These are phyloP conservation scores for Magallana nippona DNA, from an alignment of 2,888 invertebrate species.

Conservation along the genomic window DNA sequence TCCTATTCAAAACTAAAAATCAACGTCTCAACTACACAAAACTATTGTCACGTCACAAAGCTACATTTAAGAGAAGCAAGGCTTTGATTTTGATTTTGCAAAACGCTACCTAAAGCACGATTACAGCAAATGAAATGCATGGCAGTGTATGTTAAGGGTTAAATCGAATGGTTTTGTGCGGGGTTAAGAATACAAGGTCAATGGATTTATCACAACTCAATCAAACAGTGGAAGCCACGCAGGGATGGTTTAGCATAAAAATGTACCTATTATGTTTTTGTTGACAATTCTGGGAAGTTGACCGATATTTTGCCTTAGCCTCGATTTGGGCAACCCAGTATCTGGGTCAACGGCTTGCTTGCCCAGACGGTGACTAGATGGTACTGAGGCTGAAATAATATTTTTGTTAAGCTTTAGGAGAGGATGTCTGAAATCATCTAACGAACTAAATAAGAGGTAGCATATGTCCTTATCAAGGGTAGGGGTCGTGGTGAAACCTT, in stretches of 20 bases:
- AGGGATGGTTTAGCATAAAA: background rate
- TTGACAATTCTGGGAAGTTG: constrained; percentile 50
- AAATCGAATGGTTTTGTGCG: background rate
- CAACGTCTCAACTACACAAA: too few species aligned
- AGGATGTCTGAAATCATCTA: background rate
- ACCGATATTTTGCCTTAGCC: constrained; percentile 39
- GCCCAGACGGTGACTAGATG: constrained; percentile 50
- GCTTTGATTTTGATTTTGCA: too few species aligned
- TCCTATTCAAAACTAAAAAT: too few species aligned
- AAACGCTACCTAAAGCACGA: too few species aligned
- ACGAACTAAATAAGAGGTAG: background rate
- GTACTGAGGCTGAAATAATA: constrained; percentile 50
- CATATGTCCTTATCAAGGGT: too few species aligned
- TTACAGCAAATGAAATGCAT: too few species aligned
- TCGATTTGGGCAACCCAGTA: constrained; percentile 59
- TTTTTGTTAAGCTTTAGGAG: background rate
- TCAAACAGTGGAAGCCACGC: constrained; percentile 16
- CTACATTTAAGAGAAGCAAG: too few species aligned
- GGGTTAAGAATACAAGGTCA: background rate
- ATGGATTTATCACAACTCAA: constrained; percentile 2
- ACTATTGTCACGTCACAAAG: too few species aligned
- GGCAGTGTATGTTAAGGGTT: background rate
- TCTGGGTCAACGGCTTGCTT: constrained; percentile 63
- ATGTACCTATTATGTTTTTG: constrained; percentile 47
- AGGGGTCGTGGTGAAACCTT: too few species aligned